A percentile compares a stretch with the other conserved stretches of the same genome.
Conservation (phyloP, 2,113 vertebrate species). For the Steatornis caripensis region DNA sequence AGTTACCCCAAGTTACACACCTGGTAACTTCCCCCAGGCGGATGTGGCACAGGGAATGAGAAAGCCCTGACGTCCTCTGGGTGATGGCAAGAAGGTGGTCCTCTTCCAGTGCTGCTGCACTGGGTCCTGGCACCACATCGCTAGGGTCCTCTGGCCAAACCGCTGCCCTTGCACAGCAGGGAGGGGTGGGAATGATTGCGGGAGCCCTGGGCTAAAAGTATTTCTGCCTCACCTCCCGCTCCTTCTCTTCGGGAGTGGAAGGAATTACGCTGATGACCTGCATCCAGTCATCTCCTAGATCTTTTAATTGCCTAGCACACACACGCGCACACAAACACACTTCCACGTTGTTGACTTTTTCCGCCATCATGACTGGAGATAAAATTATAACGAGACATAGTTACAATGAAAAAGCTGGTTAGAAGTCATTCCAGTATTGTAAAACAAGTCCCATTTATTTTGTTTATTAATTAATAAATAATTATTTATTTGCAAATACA, state of each 20-base stretch:
- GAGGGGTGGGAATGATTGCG: rapidly evolving
- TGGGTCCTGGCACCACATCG: neutral
- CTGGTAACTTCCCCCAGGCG: neutral
- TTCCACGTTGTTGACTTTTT: neutral
- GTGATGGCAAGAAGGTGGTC: neutral
- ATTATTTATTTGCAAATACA: neutral
- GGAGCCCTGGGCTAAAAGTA: neutral
- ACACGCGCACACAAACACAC: neutral
- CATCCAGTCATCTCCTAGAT: neutral
- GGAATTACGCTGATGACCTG: neutral
- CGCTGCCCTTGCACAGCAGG: rapidly evolving
- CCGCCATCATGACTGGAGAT: neutral
- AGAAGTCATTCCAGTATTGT: neutral
- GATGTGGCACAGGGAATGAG: neutral
- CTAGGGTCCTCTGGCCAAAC: neutral
- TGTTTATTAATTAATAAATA: slow-evolving; percentile 39
- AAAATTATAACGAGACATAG: neutral
- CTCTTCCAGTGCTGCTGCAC: neutral
- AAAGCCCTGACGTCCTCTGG: neutral
- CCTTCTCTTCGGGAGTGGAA: neutral
- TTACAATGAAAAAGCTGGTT: neutral
- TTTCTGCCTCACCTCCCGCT: neutral
- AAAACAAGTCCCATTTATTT: slow-evolving; percentile 45
- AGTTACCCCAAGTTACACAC: neutral
- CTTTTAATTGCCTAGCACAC: neutral